Percentiles rank a stretch among this genome's conserved stretches.
These are phyloP conservation scores for Gymnopithys bicolor DNA, from an alignment of 2,797 vertebrate species.

Conservation along the genomic window DNA sequence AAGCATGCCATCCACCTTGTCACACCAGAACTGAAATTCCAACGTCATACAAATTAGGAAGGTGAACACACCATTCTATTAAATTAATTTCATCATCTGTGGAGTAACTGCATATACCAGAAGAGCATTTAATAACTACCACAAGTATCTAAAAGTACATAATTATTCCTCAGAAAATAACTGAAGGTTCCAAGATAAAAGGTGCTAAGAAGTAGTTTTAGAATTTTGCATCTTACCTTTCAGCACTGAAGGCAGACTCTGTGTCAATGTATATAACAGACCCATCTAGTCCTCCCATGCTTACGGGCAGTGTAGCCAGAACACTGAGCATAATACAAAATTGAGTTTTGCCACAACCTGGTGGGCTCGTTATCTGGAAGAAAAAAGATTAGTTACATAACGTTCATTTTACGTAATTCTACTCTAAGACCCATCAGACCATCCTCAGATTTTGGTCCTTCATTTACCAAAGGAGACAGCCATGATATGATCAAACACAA, in stretches of 20 bases:
- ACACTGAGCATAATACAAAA: slow-evolving; percentile 86
- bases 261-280: slow-evolving; percentile 86
- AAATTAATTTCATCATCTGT: not conserved
- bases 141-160: not conserved
- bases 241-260: slow-evolving; percentile 85
- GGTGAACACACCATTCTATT: not conserved
- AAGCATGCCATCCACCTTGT: not conserved
- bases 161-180: not conserved
- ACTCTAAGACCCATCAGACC: not conserved
- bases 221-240: slow-evolving; percentile 76
- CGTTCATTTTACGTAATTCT: not conserved
- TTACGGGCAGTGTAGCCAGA: slow-evolving; percentile 80
- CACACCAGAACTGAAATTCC: not conserved
- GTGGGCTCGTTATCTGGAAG: slow-evolving; percentile 82
- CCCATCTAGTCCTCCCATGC: slow-evolving; percentile 82
- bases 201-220: not conserved
- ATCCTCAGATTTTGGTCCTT: not conserved
- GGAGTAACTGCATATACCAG: not conserved
- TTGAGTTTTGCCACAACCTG: slow-evolving; percentile 89
- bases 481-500: not conserved
- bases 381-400: not conserved
- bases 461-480: not conserved
- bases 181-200: not conserved
- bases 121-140: not conserved
- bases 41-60: not conserved